Conservation (phyloP, 2,888 invertebrate species). For the Shargacucullia verbasci region DNA sequence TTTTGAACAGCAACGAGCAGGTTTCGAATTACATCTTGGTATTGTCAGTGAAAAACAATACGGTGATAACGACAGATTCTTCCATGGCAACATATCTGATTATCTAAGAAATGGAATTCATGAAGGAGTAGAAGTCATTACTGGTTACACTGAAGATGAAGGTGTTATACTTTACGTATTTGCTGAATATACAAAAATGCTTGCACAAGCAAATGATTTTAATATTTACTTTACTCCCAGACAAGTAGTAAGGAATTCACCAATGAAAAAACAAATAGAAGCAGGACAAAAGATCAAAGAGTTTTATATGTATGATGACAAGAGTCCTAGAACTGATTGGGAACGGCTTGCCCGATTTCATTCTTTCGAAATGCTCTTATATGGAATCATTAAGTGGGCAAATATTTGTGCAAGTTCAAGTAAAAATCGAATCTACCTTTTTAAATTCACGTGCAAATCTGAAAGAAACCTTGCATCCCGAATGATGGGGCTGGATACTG, state of each 20-base stretch:
- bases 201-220: conserved; percentile 51
- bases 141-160: conserved; percentile 91
- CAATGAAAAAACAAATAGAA: conserved; percentile 55
- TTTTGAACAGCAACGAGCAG: conserved; percentile 43
- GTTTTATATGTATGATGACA: conserved; percentile 56
- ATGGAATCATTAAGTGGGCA: conserved; percentile 52
- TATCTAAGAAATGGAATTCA: conserved; percentile 79
- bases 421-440: conserved; percentile 61
- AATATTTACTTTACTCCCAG: conserved; percentile 57
- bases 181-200: conserved; percentile 35
- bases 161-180: conserved; percentile 71
- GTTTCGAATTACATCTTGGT: conserved; percentile 42
- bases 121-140: conserved; percentile 89
- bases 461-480: conserved; percentile 60
- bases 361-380: conserved; percentile 51
- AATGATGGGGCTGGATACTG: conserved; percentile 24
- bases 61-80: conserved; percentile 59
- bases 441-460: conserved; percentile 65
- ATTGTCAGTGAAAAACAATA: conserved; percentile 67
- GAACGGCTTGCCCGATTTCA: conserved; percentile 54
- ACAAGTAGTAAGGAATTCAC: conserved; percentile 39
- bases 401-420: conserved; percentile 52
- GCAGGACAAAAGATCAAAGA: conserved; percentile 57
- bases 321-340: conserved; percentile 46
- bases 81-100: conserved; percentile 62